Percentiles rank a stretch among this genome's conserved stretches.
phyloP scores from a whole-genome alignment of 2,888 invertebrate genomes.

The Lithosia quadra region DNA sequence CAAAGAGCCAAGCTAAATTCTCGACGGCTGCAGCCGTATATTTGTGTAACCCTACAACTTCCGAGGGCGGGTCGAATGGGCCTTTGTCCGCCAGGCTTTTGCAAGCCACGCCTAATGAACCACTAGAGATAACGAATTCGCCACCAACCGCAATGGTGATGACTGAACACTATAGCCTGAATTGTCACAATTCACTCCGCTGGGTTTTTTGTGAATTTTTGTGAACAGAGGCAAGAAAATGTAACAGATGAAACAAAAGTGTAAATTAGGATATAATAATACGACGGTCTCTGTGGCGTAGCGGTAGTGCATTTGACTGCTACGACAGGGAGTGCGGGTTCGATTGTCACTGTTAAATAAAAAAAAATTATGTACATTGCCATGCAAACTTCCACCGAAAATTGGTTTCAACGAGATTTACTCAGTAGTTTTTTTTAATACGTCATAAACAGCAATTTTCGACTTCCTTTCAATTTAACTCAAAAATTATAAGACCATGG shows the following conservation, averaged over 20 bases:
- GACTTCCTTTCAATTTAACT: no score
- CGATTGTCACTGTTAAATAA: no score
- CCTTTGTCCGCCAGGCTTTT: slow-evolving; percentile 58
- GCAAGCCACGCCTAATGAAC: slow-evolving; percentile 65
- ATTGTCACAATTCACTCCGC: slow-evolving; percentile 28
- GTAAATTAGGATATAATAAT: not conserved
- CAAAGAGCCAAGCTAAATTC: slow-evolving; percentile 22
- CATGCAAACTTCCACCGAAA: no score
- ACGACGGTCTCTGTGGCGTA: not conserved
- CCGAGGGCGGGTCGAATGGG: slow-evolving; percentile 43
- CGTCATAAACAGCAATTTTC: no score
- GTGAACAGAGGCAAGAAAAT: not conserved
- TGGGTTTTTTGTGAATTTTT: not conserved
- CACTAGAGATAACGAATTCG: slow-evolving; percentile 69
- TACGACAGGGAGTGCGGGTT: no score
- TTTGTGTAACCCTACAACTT: slow-evolving; percentile 46
- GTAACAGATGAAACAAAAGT: not conserved
- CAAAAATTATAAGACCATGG: no score
- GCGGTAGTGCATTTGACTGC: no score
- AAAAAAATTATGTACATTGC: no score
- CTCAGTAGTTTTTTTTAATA: no score
- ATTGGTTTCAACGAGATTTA: no score
- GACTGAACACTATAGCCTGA: slow-evolving; percentile 27
- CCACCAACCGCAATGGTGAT: slow-evolving; percentile 38
- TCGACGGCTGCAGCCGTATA: slow-evolving; percentile 23